phyloP scores from a whole-genome alignment of 1,140 invertebrate species.

The Chelonus insularis region DNA sequence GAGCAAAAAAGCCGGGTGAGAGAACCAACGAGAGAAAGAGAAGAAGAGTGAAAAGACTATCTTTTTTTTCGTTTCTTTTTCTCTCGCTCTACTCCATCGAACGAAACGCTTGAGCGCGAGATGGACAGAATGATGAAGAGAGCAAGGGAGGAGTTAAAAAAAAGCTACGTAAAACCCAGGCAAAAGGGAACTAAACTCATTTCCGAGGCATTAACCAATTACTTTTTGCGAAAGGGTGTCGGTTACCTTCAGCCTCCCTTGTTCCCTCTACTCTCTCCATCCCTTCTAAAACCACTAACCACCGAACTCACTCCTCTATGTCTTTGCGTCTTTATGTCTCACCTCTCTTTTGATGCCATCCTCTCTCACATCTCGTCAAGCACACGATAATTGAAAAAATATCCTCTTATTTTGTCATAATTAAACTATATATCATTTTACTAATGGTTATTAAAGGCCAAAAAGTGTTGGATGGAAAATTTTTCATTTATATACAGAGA shows the following conservation, averaged over 20 bases:
- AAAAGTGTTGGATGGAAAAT: too few relatives aligned
- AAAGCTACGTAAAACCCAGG: slow-evolving; percentile 38
- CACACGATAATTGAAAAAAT: background rate
- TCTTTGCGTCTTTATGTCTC: slow-evolving; percentile 6
- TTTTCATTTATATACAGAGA: too few relatives aligned
- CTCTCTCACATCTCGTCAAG: background rate
- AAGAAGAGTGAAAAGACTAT: background rate
- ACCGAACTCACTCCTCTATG: background rate
- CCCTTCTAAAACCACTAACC: slow-evolving; percentile 5
- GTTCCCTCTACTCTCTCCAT: slow-evolving; percentile 19
- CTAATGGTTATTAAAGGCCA: too few relatives aligned
- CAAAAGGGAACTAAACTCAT: slow-evolving; percentile 59
- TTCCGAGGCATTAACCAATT: slow-evolving; percentile 61
- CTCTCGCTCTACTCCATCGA: slow-evolving; percentile 19
- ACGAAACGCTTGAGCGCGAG: slow-evolving; percentile 23
- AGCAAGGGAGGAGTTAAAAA: slow-evolving; percentile 34
- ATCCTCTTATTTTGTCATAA: too few relatives aligned
- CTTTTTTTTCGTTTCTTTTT: background rate
- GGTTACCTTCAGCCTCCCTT: slow-evolving; percentile 45
- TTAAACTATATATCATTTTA: too few relatives aligned
- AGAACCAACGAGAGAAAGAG: slow-evolving; percentile 11
- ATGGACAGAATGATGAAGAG: slow-evolving; percentile 2
- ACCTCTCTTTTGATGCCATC: background rate
- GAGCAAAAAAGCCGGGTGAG: slow-evolving; percentile 21
- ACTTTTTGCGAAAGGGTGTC: slow-evolving; percentile 57